These are phyloP conservation scores for Phoeniculus purpureus DNA, from an alignment of 2,797 vertebrate genomes.

Conservation along the genomic window DNA sequence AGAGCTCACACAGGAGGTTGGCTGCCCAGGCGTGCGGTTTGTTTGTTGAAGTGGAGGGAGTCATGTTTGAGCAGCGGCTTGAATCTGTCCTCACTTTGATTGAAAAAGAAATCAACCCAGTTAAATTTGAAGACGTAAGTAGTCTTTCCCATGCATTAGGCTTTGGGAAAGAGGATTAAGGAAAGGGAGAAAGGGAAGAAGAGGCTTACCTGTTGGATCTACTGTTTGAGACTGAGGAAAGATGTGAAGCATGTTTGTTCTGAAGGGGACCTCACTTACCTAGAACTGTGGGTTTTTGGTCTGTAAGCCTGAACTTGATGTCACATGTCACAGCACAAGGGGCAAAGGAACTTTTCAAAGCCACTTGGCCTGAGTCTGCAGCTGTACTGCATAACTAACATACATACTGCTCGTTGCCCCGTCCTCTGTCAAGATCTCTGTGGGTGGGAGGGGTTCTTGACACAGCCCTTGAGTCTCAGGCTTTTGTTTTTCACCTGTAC, in stretches of 20 bases:
- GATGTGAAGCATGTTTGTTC: not conserved
- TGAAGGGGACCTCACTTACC: not conserved
- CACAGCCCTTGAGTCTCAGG: not conserved
- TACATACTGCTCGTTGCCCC: not conserved
- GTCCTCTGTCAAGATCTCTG: too few relatives aligned
- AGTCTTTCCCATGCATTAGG: not conserved
- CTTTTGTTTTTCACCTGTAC: not conserved
- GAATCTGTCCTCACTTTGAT: constrained; percentile 83
- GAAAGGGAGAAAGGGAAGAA: not conserved
- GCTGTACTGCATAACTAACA: not conserved
- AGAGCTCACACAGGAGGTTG: constrained; percentile 84
- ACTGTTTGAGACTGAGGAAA: not conserved
- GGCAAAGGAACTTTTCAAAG: not conserved
- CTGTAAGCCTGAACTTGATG: not conserved
- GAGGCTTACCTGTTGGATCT: not conserved
- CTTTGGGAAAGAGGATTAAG: not conserved
- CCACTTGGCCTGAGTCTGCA: not conserved
- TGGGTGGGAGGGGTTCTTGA: not conserved
- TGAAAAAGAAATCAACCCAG: constrained; percentile 86
- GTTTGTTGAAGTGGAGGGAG: constrained; percentile 90
- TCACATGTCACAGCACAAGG: not conserved
- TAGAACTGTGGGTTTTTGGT: not conserved
- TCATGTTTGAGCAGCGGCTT: constrained; percentile 84
- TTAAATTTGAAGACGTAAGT: constrained; percentile 88
- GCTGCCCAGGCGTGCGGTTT: constrained; percentile 90